Evolutionary conservation across 2,113 vertebrate genomes (phyloP).

Genomic region (Plestiodon gilberti): DNA sequence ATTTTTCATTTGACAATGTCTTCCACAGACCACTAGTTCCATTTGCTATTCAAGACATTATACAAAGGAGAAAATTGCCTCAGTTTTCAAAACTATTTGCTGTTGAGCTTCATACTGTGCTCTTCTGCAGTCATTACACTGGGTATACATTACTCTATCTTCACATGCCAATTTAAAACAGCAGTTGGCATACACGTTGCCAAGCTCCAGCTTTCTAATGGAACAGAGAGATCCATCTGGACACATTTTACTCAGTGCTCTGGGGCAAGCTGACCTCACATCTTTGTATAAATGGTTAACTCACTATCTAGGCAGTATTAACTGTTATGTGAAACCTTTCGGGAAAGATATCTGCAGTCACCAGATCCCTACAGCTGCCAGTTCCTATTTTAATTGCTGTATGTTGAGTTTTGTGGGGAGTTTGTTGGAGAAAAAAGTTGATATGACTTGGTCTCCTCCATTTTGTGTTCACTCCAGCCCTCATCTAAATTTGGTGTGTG

Average conservation of each 20-base stretch:
- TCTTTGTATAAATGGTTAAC: background rate
- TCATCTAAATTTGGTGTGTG: background rate
- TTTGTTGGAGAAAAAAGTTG: background rate
- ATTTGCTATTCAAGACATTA: conserved; percentile 16
- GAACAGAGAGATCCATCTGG: background rate
- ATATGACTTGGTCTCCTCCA: background rate
- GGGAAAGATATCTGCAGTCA: background rate
- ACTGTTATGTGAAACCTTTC: background rate
- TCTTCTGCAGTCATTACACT: background rate
- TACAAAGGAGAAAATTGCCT: background rate
- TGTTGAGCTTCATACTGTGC: background rate
- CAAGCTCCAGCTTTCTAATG: background rate
- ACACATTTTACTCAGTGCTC: background rate
- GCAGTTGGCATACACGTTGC: background rate
- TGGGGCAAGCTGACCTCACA: background rate
- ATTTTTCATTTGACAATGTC: background rate
- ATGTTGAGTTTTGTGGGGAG: background rate
- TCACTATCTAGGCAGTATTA: background rate
- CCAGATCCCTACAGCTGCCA: background rate
- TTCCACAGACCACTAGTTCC: background rate
- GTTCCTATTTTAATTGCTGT: background rate
- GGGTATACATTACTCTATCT: background rate
- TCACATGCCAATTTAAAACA: background rate
- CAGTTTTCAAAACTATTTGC: conserved; percentile 9
- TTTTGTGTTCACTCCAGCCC: background rate